phyloP scores from a whole-genome alignment of 2,113 vertebrate species.

The Halcyon senegalensis region DNA sequence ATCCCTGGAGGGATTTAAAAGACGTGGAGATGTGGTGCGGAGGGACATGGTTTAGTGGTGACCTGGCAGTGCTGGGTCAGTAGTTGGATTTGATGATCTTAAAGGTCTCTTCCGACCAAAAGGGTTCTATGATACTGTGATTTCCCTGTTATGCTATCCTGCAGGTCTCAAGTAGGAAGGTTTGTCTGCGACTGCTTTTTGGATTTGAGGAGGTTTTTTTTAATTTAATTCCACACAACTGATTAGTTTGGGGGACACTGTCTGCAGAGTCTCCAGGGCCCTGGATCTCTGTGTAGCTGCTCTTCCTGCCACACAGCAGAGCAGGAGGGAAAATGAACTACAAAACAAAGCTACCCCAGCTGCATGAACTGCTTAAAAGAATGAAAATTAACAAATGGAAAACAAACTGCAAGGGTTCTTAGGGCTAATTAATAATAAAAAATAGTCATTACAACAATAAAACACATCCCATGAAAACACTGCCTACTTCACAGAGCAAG shows the following conservation, averaged over 20 bases:
- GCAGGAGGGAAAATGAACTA: neutral
- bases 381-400: constrained; percentile 16
- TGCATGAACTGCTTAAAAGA: neutral
- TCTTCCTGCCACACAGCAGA: neutral
- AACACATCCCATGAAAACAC: neutral
- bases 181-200: neutral
- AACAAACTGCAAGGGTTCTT: neutral
- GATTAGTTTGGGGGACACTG: neutral
- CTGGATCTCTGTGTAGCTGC: neutral
- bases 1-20: neutral
- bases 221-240: neutral
- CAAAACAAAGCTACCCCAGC: neutral
- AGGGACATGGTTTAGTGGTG: neutral
- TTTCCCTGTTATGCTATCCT: neutral
- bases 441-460: neutral
- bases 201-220: neutral
- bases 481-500: neutral
- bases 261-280: neutral
- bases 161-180: neutral
- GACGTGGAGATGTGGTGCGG: neutral
- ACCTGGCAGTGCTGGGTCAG: neutral
- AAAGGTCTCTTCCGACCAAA: neutral
- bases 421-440: neutral
- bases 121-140: neutral
- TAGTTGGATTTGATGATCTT: neutral